These are phyloP conservation scores for Polyommatus iphigenia DNA, from an alignment of 2,888 invertebrate species.

Conservation along the genomic window DNA sequence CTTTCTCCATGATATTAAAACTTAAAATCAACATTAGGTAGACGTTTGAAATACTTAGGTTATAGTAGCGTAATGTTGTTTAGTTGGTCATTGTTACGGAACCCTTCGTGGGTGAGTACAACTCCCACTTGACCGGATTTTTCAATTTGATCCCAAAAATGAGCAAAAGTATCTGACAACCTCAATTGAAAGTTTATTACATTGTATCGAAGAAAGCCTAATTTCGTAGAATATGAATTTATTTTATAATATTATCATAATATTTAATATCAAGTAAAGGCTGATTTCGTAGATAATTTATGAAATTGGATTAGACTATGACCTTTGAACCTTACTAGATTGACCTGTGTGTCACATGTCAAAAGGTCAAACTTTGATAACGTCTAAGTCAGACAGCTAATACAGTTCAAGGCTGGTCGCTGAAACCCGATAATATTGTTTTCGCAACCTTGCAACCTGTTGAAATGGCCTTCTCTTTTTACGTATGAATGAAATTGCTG, in stretches of 20 bases:
- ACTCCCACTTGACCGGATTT: too few species aligned
- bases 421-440: background rate
- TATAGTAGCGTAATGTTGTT: too few species aligned
- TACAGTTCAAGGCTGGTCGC: constrained; percentile 2
- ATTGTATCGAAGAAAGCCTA: background rate
- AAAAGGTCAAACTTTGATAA: background rate
- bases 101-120: too few species aligned
- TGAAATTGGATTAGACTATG: background rate
- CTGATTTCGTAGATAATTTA: background rate
- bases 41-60: too few species aligned
- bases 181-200: too few species aligned
- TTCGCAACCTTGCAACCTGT: background rate
- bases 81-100: too few species aligned
- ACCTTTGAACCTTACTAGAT: background rate
- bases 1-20: too few species aligned
- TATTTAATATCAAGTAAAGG: too few species aligned
- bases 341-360: background rate
- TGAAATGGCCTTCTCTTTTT: background rate
- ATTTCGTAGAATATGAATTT: background rate
- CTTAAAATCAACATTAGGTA: too few species aligned
- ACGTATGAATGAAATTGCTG: background rate
- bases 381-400: background rate
- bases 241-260: too few species aligned
- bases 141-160: too few species aligned
- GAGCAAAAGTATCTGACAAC: too few species aligned